Evolutionary conservation across 2,888 invertebrate genomes (phyloP), one percentile per base, ranked within the genome.

Genomic region (Atrina japonica): DNA sequence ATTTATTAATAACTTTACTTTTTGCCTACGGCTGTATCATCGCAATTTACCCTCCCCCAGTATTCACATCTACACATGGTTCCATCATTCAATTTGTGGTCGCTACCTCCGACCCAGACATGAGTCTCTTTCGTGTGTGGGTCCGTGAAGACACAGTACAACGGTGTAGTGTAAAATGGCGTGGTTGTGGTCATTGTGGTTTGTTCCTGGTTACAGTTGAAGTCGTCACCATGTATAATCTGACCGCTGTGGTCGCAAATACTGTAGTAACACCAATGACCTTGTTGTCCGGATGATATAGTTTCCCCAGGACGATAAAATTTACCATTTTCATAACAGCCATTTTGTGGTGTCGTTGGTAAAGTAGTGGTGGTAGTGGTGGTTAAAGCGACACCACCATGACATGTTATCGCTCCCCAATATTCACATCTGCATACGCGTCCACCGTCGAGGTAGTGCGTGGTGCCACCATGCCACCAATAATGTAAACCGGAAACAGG

Each of bases 71-170:
- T 61, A 23, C 61, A 61, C 7, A 29, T 30, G 3, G 43, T 47
- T 18, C 61, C 61, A 43, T 61, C 61, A 6, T 29, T 49, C 30
- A 61, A 25, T 14, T n/a, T 47, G 35, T 29, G 49, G 11, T 43
- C 27, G 18, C 47, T 61, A 30, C 61, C 61, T 21, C 61, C 61
- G n/a, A 45, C 47, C 61, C 61, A 61, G 2, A 61, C 49, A 49
- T 21, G 9, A 25, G 3, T 61, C 11, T 49, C 7, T 1, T 16
- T 14, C 14, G 30, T 30, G n/a, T n/a, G 29, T 16, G 61, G 61
- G 16, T 61, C 61, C 5, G 47, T 43, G 23, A 29, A 61, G 21
- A 61, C 47, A 35, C 61, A 61, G 35, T 49, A 50, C 29, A 61
- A 27, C 9, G 61, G 61, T 14, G 61, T 61, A 27, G 47, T 49